Percentiles rank a stretch among this genome's conserved stretches.
Conservation (phyloP, 2,113 vertebrate species). For the Equus przewalskii region DNA sequence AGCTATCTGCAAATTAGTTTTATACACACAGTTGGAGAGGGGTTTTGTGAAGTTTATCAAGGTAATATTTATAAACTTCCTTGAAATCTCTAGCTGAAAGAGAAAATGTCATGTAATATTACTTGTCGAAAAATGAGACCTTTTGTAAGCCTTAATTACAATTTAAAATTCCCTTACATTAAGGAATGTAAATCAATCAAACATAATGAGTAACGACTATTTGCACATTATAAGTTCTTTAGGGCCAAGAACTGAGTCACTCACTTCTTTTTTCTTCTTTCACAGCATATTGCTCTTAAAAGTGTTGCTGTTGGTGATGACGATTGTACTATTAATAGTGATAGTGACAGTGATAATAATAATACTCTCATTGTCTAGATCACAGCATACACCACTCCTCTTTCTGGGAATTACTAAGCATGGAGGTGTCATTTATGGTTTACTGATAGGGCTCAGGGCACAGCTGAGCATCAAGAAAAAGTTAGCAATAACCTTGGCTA, state of each 20-base stretch:
- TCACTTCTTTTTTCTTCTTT: neutral
- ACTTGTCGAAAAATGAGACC: conserved; percentile 79
- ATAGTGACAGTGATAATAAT: neutral
- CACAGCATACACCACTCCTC: neutral
- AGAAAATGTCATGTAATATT: conserved; percentile 82
- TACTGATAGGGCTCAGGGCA: neutral
- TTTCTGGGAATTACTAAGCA: neutral
- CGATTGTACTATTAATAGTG: too few species aligned
- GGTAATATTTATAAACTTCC: conserved; percentile 79
- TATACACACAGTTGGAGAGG: neutral
- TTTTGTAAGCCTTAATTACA: conserved; percentile 80
- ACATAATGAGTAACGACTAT: conserved; percentile 53
- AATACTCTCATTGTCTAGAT: neutral
- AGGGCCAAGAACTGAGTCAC: neutral
- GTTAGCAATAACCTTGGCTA: neutral
- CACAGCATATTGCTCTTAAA: neutral
- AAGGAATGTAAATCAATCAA: conserved; percentile 70
- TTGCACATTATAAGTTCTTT: conserved; percentile 39
- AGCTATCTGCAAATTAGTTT: conserved; percentile 40
- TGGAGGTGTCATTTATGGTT: neutral
- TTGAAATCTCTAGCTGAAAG: conserved; percentile 77
- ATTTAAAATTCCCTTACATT: conserved; percentile 78
- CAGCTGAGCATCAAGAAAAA: neutral
- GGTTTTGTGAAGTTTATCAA: conserved; percentile 74
- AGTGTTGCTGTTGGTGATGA: neutral